Evolutionary conservation across 2,888 invertebrate genomes (phyloP).

Genomic region (Cheilosia scutellata): DNA sequence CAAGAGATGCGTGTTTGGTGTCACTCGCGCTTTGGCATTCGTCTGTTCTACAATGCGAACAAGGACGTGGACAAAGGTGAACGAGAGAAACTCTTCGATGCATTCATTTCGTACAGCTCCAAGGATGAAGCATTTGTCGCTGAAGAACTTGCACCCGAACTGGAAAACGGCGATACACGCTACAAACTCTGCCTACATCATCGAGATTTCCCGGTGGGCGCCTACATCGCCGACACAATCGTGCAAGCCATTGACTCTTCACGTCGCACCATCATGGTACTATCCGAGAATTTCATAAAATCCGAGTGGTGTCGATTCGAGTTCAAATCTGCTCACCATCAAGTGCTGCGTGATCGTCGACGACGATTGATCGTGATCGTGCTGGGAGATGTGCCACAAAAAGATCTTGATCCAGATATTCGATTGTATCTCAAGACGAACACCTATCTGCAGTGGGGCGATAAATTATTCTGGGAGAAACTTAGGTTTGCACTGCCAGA

Average conservation of each 20-base stretch:
- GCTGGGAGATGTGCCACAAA: conserved; percentile 94
- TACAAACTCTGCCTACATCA: conserved; percentile 96
- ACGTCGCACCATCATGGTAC: conserved; percentile 94
- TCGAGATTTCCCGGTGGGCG: conserved; percentile 94
- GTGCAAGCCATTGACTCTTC: conserved; percentile 96
- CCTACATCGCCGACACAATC: conserved; percentile 96
- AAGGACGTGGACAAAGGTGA: conserved; percentile 92
- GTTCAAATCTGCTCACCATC: conserved; percentile 96
- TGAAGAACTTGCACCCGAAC: conserved; percentile 93
- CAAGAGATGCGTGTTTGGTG: conserved; percentile 94
- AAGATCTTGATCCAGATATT: conserved; percentile 95
- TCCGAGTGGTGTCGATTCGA: conserved; percentile 98
- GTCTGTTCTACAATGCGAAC: conserved; percentile 89
- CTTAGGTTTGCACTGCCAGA: conserved; percentile 96
- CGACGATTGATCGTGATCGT: conserved; percentile 95
- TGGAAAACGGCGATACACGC: conserved; percentile 91
- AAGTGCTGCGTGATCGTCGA: conserved; percentile 93
- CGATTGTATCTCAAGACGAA: conserved; percentile 95
- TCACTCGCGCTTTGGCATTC: conserved; percentile 93
- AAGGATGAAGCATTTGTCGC: conserved; percentile 96
- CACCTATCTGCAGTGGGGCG: conserved; percentile 96
- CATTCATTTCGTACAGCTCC: conserved; percentile 97
- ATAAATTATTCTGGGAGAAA: conserved; percentile 98
- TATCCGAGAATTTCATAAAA: conserved; percentile 97
- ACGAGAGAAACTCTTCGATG: conserved; percentile 95